Evolutionary conservation across 2,113 vertebrate genomes (phyloP), one percentile per base, ranked within the genome.

Genomic region (Odontophorus gujanensis): DNA sequence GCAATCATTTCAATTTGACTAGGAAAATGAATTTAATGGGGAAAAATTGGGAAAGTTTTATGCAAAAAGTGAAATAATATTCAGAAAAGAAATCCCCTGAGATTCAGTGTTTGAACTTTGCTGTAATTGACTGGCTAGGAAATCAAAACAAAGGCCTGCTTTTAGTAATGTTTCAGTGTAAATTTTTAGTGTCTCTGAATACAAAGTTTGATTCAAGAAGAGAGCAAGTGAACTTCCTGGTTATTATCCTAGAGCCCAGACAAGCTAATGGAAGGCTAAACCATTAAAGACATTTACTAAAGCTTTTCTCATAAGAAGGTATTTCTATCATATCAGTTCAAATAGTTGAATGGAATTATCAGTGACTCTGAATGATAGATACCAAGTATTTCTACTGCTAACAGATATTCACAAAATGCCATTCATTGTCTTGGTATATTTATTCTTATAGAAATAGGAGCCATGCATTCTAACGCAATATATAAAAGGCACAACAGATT

Each of bases 371-470:
- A 78, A 45, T 83, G 76, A 77, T 55, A 92, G 66, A 63, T 42
- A 88, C 5, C 5, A 36, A 38, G 28, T 53, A 84, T 53, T 78
- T 89, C 58, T 86, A 55, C 22, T 53, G 57, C 30, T 92, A 78
- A 78, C 51, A 86, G 83, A 72, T 84, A 81, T 86, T 86, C 53
- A 92, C 16, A 75, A 84, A 90, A 84, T 85, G 28, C 5, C 40
- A 87, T 43, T 88, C 58, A 81, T 76, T 65, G 9, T 40, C 81
- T 80, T 87, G 68, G 65, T 61, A 51, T 51, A 86, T 78, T 71
- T 88, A 84, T 18, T 86, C 50, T 61, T 59, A 92, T 59, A 74
- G 61, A 91, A 95, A 74, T n/a, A 67, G 34, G 32, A 93, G 32
- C 34, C 45, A 82, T 0, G 9, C 32, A 21, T 40, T 28, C 43